A percentile compares a stretch with the other conserved stretches of the same genome.
These are phyloP conservation scores for Acanthurus tractus DNA, from an alignment of 2,797 vertebrate genomes.

Conservation along the genomic window DNA sequence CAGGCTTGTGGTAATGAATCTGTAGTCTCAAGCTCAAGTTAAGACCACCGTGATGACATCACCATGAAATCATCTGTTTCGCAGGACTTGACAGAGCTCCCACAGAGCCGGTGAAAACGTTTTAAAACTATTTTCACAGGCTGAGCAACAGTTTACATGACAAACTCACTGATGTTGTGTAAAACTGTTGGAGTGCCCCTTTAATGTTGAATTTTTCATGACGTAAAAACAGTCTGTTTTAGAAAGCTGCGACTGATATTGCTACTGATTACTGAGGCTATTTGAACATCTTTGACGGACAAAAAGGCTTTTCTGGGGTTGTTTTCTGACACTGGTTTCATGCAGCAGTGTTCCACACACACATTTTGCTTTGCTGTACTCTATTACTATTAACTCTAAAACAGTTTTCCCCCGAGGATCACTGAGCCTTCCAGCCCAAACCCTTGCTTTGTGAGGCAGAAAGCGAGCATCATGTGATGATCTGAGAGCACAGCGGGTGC, in stretches of 20 bases:
- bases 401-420: constrained; percentile 21
- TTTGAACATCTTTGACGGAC: background rate
- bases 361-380: background rate
- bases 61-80: constrained; percentile 5
- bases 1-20: background rate
- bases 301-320: background rate
- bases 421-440: constrained; percentile 21
- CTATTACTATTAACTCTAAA: background rate
- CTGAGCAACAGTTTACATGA: background rate
- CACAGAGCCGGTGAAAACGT: background rate
- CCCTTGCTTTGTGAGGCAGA: constrained; percentile 49
- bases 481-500: constrained; percentile 55
- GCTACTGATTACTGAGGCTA: background rate
- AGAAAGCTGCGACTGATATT: no score
- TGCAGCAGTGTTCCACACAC: background rate
- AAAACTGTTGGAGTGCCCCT: background rate
- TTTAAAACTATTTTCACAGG: background rate
- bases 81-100: background rate
- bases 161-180: background rate
- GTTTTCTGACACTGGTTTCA: background rate
- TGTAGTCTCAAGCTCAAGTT: background rate
- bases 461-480: constrained; percentile 41
- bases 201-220: background rate
- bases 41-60: background rate
- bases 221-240: background rate